Evolutionary conservation across 2,797 vertebrate species (phyloP).

Genomic region (Lates japonicus): DNA sequence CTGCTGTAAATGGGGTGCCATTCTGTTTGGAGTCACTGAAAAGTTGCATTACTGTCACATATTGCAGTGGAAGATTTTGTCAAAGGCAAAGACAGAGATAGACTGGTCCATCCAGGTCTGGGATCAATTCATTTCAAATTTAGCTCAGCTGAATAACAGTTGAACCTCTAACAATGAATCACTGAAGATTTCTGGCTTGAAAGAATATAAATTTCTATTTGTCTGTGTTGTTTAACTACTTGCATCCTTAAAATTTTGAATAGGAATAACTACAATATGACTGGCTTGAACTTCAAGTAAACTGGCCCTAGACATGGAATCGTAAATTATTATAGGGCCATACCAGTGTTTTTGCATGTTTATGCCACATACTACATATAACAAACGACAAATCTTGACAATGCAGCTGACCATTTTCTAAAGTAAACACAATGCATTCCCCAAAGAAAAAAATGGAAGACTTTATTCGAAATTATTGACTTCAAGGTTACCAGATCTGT

Average conservation of each 20-base stretch:
- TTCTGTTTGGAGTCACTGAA: neutral
- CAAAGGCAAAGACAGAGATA: neutral
- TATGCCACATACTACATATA: neutral
- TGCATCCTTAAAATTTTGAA: neutral
- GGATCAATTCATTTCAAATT: neutral
- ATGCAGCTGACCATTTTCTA: conserved; percentile 1
- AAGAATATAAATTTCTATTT: neutral
- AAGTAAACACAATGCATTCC: conserved; percentile 5
- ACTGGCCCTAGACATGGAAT: neutral
- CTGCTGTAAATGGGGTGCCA: conserved; percentile 20
- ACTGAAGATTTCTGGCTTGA: neutral
- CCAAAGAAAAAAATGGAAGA: neutral
- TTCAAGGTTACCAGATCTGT: neutral
- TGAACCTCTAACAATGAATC: neutral
- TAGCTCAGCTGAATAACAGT: neutral
- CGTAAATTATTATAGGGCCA: neutral
- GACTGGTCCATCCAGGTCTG: neutral
- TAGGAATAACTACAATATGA: neutral
- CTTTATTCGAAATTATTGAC: neutral
- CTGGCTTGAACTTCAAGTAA: neutral
- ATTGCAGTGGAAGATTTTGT: conserved; percentile 2
- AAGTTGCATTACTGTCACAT: neutral
- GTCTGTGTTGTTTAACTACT: neutral
- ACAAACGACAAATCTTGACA: neutral
- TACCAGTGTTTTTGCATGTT: conserved; percentile 8